Evolutionary conservation across 1,140 invertebrate species (phyloP).

Genomic region (Achatina immaculata): DNA sequence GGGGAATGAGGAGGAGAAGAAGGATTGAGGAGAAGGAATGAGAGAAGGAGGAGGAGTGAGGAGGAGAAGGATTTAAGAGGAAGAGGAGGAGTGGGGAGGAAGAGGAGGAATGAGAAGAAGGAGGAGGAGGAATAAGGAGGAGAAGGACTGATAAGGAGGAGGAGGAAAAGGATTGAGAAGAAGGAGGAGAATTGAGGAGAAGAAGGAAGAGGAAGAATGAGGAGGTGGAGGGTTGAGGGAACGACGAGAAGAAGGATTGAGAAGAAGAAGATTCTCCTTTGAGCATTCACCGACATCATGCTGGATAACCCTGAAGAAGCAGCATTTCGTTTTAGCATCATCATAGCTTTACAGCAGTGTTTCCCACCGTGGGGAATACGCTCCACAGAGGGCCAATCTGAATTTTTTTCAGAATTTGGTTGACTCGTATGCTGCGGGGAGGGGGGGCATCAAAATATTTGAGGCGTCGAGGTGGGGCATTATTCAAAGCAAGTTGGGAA

Average conservation of each 20-base stretch:
- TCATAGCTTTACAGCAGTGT: no score
- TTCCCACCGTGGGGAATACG: no score
- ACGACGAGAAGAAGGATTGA: background rate
- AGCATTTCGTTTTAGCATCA: no score
- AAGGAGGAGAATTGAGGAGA: background rate
- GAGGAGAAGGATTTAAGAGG: slow-evolving; percentile 12
- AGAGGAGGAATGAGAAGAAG: slow-evolving; percentile 5
- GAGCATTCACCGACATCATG: no score
- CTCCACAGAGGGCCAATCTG: no score
- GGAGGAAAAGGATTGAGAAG: background rate
- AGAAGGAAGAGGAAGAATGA: background rate
- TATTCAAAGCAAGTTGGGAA: no score
- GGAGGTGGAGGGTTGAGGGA: background rate
- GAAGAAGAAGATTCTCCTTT: background rate
- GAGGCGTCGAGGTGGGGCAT: no score
- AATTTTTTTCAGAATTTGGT: no score
- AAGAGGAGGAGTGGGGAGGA: slow-evolving; percentile 6
- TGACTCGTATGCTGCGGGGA: no score
- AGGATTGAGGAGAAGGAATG: background rate
- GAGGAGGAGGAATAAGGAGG: background rate
- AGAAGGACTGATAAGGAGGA: background rate
- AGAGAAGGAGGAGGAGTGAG: background rate
- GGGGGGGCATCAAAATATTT: no score
- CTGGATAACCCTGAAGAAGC: no score
- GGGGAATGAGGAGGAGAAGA: background rate